Evolutionary conservation across 2,797 vertebrate genomes (phyloP).

Genomic region (Thunnus albacares): DNA sequence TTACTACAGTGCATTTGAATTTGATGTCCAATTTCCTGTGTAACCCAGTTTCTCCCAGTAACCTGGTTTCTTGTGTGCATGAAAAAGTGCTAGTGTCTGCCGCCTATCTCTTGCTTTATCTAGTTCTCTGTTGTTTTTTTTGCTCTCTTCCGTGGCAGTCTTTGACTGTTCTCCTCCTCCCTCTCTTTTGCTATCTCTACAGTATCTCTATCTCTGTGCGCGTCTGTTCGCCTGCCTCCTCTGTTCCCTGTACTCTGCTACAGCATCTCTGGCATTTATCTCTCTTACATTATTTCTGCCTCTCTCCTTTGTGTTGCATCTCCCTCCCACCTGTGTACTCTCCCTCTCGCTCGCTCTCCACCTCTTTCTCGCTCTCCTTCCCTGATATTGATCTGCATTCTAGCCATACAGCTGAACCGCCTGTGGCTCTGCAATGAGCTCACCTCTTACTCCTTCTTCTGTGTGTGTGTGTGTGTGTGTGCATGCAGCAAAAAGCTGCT

Average conservation of each 20-base stretch:
- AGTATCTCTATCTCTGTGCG: conserved; percentile 35
- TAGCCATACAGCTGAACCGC: conserved; percentile 74
- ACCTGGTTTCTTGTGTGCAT: conserved; percentile 15
- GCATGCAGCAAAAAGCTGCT: conserved; percentile 43
- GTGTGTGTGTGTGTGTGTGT: conserved; percentile 20
- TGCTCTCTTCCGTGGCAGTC: conserved; percentile 22
- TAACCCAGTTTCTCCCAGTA: conserved; percentile 33
- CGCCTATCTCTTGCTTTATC: conserved; percentile 30
- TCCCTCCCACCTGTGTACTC: conserved; percentile 72
- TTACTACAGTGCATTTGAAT: background rate
- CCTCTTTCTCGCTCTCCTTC: conserved; percentile 51
- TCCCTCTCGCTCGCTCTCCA: conserved; percentile 26
- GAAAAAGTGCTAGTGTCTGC: background rate
- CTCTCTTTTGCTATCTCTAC: conserved; percentile 26
- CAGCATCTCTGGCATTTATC: conserved; percentile 76
- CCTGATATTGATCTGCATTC: conserved; percentile 83
- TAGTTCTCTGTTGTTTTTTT: conserved; percentile 23
- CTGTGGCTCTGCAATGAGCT: conserved; percentile 78
- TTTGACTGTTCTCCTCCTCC: conserved; percentile 48
- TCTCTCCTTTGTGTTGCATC: conserved; percentile 71
- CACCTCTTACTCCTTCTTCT: conserved; percentile 61
- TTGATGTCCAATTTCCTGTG: background rate
- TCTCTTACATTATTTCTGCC: conserved; percentile 73
- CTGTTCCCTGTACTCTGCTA: conserved; percentile 61
- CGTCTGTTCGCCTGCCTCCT: conserved; percentile 51